Conservation (phyloP, 92 coral and sea anemone species). For the Porites lobata region DNA sequence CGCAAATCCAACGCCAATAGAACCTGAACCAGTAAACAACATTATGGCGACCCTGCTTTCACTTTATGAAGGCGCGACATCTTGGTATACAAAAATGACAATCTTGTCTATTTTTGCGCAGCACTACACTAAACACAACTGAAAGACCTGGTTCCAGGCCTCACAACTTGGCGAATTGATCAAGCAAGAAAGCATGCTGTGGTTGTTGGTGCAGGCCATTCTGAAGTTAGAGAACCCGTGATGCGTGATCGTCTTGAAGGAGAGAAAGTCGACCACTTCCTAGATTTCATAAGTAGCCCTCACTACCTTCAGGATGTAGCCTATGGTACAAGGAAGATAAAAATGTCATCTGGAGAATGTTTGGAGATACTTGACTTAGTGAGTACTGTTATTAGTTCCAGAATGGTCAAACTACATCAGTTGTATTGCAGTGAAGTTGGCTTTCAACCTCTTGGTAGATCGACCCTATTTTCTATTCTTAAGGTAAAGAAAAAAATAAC, state of each 20-base stretch:
- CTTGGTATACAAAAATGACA: constrained; percentile 59
- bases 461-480: constrained; percentile 56
- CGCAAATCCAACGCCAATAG: constrained; percentile 2
- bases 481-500: constrained; percentile 22
- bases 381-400: constrained; percentile 45
- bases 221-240: too few relatives aligned
- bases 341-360: constrained; percentile 44
- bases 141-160: constrained; percentile 56
- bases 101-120: constrained; percentile 62
- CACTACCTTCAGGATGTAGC: constrained; percentile 61
- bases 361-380: constrained; percentile 57
- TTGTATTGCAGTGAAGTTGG: constrained; percentile 50
- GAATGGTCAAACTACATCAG: constrained; percentile 52
- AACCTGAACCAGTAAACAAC: constrained; percentile 18
- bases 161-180: constrained; percentile 63
- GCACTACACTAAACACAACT: constrained; percentile 53
- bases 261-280: too few relatives aligned
- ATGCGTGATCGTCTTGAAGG: too few relatives aligned
- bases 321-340: constrained; percentile 52
- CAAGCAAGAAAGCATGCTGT: too few relatives aligned
- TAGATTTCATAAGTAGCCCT: too few relatives aligned
- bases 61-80: constrained; percentile 47
- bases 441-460: constrained; percentile 46
- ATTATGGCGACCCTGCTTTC: constrained; percentile 38
- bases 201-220: too few relatives aligned